phyloP scores from a whole-genome alignment of 2,797 vertebrate genomes.

The Eleutherodactylus coqui region DNA sequence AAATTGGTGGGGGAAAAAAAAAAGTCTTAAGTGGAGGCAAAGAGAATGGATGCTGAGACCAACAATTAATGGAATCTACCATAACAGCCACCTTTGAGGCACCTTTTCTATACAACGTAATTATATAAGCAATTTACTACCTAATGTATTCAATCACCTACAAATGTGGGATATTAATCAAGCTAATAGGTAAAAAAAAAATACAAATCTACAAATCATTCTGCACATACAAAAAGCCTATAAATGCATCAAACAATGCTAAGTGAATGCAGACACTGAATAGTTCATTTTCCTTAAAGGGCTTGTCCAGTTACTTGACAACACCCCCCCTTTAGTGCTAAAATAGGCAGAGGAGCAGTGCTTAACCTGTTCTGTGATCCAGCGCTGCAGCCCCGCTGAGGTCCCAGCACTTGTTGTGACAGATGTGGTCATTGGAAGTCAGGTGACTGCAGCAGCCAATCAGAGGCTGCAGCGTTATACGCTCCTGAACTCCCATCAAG shows the following conservation, averaged over 20 bases:
- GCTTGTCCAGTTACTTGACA: no score
- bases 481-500: no score
- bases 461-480: no score
- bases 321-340: no score
- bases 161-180: not conserved
- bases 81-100: not conserved
- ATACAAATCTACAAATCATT: not conserved
- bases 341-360: no score
- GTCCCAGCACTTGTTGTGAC: no score
- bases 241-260: not conserved
- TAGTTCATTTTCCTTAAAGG: no score
- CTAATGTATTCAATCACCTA: not conserved
- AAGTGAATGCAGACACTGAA: not conserved
- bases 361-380: no score
- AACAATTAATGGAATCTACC: not conserved
- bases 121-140: no score
- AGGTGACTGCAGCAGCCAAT: no score
- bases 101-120: not conserved
- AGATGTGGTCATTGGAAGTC: no score
- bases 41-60: not conserved
- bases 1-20: constrained; percentile 56
- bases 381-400: no score
- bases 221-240: not conserved
- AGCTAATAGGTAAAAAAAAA: not conserved
- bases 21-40: not conserved